Base-by-base conservation (phyloP, 2,797 vertebrate species). In the Hypotaenidia philippensis region DNA sequence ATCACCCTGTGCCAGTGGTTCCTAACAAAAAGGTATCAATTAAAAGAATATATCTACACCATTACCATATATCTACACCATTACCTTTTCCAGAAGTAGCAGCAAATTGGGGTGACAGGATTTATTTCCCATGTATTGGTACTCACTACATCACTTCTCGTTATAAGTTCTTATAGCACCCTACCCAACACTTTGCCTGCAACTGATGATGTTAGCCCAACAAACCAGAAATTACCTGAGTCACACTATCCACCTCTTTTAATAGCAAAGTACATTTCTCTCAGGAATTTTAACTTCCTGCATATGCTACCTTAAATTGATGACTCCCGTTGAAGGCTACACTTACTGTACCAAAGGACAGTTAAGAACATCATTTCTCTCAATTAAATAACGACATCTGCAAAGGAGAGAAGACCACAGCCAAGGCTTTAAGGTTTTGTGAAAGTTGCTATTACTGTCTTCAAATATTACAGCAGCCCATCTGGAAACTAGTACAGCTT, bases 391-490 rank as follows among this genome's bases (percentile, higher is more conserved):
- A 50, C 5, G 5, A 31, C 20, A 70, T n/a, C 44, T 78, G 69
- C 32, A 78, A 82, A 78, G 31, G 47, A 69, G 19, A 76, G 27
- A 52, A 92, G 25, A 66, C 13, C 32, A 53, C 31, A 38, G 13
- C 16, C 68, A 36, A 29, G 22, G 32, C 31, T 89, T 60, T 25
- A 50, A 50, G 50, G n/a, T 61, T 88, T 36, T 59, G 16, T 50
- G 66, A 63, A 91, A 95, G 89, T 77, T 57, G 18, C 68, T 80
- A 41, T 69, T 89, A 57, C 75, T 83, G 78, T 55, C 69, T 93
- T 83, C 85, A 66, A 69, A 55, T 86, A 47, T 45, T 53, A 34
- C 49, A 83, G 52, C 75, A 70, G 57, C 77, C 86, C 60, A 14
- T 50, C 4, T 76, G 65, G 38, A 78, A 84, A 80, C 60, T 23